These are phyloP conservation scores for Brachirus orientalis DNA, from an alignment of 2,113 vertebrate genomes.

Conservation along the genomic window DNA sequence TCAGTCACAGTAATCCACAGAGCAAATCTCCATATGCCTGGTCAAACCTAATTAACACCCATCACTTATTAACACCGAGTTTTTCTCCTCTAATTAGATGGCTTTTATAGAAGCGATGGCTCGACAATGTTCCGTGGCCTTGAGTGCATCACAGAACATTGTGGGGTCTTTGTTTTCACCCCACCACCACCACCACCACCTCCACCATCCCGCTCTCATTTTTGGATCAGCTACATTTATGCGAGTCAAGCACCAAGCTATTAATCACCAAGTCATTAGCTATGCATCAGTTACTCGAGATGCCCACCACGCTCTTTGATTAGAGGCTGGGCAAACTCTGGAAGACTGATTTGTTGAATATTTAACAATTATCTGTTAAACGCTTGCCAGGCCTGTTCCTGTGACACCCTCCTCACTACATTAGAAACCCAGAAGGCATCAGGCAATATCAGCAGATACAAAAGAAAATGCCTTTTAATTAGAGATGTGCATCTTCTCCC, in stretches of 20 bases:
- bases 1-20: slow-evolving; percentile 53
- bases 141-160: slow-evolving; percentile 53
- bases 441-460: slow-evolving; percentile 3
- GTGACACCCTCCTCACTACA: slow-evolving; percentile 9
- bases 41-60: slow-evolving; percentile 71
- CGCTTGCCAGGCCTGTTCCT: slow-evolving; percentile 25
- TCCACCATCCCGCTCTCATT: slow-evolving; percentile 10
- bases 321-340: slow-evolving; percentile 54
- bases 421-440: slow-evolving; percentile 18
- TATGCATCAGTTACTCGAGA: slow-evolving; percentile 71
- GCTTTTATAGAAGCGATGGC: slow-evolving; percentile 44
- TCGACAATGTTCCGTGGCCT: slow-evolving; percentile 38
- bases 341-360: slow-evolving; percentile 66
- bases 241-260: slow-evolving; percentile 48
- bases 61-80: slow-evolving; percentile 58
- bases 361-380: slow-evolving; percentile 64
- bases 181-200: no score
- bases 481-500: no score
- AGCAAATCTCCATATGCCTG: slow-evolving; percentile 66
- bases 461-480: background rate
- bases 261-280: slow-evolving; percentile 77
- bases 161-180: slow-evolving; percentile 53
- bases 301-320: slow-evolving; percentile 64
- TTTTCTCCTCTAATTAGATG: slow-evolving; percentile 59
- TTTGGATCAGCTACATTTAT: slow-evolving; percentile 51